Evolutionary conservation across 2,797 vertebrate species (phyloP).

Genomic region (Melanotaenia parkinsoni): DNA sequence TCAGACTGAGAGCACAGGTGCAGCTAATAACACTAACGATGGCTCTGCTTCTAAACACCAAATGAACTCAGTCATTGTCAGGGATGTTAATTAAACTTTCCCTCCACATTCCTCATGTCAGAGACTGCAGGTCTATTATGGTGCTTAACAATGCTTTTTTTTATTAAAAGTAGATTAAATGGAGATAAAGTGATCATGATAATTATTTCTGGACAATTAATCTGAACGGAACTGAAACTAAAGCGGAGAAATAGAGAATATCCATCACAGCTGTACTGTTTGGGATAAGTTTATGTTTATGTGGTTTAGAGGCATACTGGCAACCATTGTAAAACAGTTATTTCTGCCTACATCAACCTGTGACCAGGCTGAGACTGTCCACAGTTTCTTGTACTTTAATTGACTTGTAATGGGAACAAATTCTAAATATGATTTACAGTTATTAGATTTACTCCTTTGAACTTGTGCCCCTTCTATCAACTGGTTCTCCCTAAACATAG

Average conservation of each 20-base stretch:
- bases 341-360: constrained; percentile 39
- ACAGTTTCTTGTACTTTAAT: constrained; percentile 57
- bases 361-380: constrained; percentile 44
- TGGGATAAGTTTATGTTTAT: neutral
- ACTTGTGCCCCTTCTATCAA: constrained; percentile 32
- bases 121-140: neutral
- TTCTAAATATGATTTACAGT: constrained; percentile 60
- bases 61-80: neutral
- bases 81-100: neutral
- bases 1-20: constrained; percentile 4
- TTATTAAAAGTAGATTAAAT: neutral
- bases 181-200: neutral
- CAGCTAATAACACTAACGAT: neutral
- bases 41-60: neutral
- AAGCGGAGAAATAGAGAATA: neutral
- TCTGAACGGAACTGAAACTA: neutral
- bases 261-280: neutral
- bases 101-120: neutral
- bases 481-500: constrained; percentile 18
- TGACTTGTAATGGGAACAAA: constrained; percentile 57
- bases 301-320: constrained; percentile 14
- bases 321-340: constrained; percentile 51
- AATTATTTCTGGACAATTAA: neutral
- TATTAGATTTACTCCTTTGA: constrained; percentile 52
- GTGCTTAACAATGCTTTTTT: neutral